Evolutionary conservation across 2,113 vertebrate genomes (phyloP).

Genomic region (Rallus limicola): DNA sequence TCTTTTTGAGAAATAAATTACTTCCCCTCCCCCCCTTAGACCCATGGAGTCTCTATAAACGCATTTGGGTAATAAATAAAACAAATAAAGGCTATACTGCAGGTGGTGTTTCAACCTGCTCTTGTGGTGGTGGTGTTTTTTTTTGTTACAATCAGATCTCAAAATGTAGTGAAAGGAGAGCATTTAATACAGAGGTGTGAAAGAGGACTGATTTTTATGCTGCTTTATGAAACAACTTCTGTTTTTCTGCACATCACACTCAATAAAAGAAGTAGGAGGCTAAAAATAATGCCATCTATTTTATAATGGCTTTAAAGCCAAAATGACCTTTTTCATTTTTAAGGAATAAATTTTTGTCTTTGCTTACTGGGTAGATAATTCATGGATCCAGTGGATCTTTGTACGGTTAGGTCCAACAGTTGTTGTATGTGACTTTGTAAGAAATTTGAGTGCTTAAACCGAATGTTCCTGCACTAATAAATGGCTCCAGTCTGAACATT

Average conservation of each 20-base stretch:
- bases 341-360: background rate
- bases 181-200: background rate
- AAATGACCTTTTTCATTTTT: background rate
- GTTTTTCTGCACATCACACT: background rate
- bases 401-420: background rate
- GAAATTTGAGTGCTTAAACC: slow-evolving; percentile 34
- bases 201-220: background rate
- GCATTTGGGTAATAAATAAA: background rate
- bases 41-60: background rate
- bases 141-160: background rate
- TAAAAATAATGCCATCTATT: slow-evolving; percentile 10
- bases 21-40: background rate
- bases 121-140: background rate
- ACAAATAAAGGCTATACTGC: background rate
- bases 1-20: background rate
- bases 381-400: background rate
- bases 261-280: background rate
- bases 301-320: background rate
- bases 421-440: slow-evolving; percentile 13
- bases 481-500: background rate
- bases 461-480: slow-evolving; percentile 36
- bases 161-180: background rate
- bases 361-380: background rate
- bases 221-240: background rate
- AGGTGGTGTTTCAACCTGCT: background rate